Evolutionary conservation across 2,888 invertebrate species (phyloP).

Genomic region (Pseudolycoriella hygida): DNA sequence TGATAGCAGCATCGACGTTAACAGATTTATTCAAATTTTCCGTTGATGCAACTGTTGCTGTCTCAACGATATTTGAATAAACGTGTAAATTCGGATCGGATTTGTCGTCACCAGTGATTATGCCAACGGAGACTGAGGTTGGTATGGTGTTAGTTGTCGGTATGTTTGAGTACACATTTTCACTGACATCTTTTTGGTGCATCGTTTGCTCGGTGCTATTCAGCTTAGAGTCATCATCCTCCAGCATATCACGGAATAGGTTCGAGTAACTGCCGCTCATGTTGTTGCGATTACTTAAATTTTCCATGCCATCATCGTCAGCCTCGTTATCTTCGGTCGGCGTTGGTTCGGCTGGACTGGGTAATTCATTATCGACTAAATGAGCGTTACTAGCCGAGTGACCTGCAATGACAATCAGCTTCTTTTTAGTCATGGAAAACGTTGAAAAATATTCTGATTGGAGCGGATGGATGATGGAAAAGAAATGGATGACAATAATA

Average conservation of each 20-base stretch:
- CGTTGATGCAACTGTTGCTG: neutral
- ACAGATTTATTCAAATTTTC: neutral
- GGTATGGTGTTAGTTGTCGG: constrained; percentile 13
- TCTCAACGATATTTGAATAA: constrained; percentile 22
- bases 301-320: constrained; percentile 21
- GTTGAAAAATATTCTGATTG: no score
- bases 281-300: constrained; percentile 20
- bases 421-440: no score
- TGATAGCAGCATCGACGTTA: neutral
- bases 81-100: constrained; percentile 23
- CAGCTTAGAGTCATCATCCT: constrained; percentile 12
- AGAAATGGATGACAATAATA: no score
- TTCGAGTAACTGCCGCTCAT: constrained; percentile 7
- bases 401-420: constrained; percentile 33
- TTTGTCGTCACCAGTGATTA: constrained; percentile 2
- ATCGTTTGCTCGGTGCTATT: neutral
- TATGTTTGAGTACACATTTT: constrained; percentile 23
- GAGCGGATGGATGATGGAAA: no score
- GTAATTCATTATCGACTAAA: constrained; percentile 44
- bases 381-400: constrained; percentile 48
- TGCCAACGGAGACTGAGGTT: constrained; percentile 10
- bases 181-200: constrained; percentile 4
- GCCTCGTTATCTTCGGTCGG: constrained; percentile 6
- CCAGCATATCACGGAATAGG: constrained; percentile 25
- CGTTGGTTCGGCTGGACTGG: constrained; percentile 15